Evolutionary conservation across 2,888 invertebrate genomes (phyloP), one percentile per base, ranked within the genome.

Genomic region (Papilio elwesi): DNA sequence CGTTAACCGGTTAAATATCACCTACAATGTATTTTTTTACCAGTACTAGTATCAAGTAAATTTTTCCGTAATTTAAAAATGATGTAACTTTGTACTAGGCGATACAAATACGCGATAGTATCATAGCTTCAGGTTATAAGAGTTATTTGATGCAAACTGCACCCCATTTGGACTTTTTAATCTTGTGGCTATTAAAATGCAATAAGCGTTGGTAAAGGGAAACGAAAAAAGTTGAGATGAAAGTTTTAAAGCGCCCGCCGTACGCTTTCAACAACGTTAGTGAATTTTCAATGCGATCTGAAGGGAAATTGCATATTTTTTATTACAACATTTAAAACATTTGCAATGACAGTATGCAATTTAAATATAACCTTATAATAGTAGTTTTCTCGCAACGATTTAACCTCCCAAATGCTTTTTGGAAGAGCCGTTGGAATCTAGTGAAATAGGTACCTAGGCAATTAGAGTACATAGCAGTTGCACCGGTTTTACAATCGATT

Each of bases 141-240:
- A 59, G 59, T 36, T 47, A 48, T 68, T 68, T 48, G 48, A 36
- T n/a, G 6, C 15, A 36, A 68, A 68, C 15, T 57, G 48, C 68
- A 55, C 26, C 16, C 36, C 57, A 49, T 68, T 68, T 68, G 26
- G 57, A 68, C 55, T 68, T 57, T 57, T 48, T 57, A 68, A 59
- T 57, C 68, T 36, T 48, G 12, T 57, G n/a, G 48, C 68, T 68
- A 48, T 48, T 68, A 68, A 57, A 48, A 68, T 68, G 49, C 68
- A 49, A 57, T 47, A 48, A 57, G 57, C 55, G 68, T 57, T 48
- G 55, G 55, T 55, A 53, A 57, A 57, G 48, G 57, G 16, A 68
- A 68, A 48, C 47, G 16, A 47, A 68, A 68, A 68, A 68, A 68
- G 57, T 68, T 10, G 55, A 26, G 16, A 68, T 38, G 55, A 68